A percentile compares a stretch with the other conserved stretches of the same genome.
Conservation (phyloP, 2,797 vertebrate species). For the Labeo calbasu region DNA sequence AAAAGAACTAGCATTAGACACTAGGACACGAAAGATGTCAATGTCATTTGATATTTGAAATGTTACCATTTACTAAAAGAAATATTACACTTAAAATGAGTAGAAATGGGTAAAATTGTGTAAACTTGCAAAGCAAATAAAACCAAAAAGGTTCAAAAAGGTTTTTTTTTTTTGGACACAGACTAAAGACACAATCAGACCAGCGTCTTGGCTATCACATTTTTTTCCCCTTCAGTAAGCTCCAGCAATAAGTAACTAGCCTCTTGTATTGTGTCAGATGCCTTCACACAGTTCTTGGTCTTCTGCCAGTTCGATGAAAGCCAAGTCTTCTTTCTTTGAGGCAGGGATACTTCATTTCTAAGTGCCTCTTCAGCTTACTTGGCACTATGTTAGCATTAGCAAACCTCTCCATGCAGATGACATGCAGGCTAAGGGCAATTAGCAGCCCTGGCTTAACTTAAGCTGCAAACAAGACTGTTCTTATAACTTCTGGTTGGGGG, state of each 20-base stretch:
- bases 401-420: slow-evolving; percentile 16
- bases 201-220: not conserved
- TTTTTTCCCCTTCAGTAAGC: not conserved
- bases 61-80: too few species aligned
- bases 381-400: slow-evolving; percentile 24
- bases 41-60: not conserved
- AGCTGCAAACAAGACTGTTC: slow-evolving; percentile 13
- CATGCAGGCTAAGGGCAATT: slow-evolving; percentile 16
- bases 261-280: slow-evolving; percentile 9
- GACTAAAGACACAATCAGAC: not conserved
- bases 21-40: not conserved
- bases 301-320: slow-evolving; percentile 24
- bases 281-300: slow-evolving; percentile 12
- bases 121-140: not conserved
- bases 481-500: not conserved
- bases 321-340: slow-evolving; percentile 22
- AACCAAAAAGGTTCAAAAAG: not conserved
- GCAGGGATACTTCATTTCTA: slow-evolving; percentile 24
- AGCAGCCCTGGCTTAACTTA: not conserved
- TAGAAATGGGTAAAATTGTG: not conserved
- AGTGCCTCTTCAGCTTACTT: slow-evolving; percentile 36
- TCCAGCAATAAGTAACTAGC: slow-evolving; percentile 28
- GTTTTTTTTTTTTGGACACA: not conserved
- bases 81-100: not conserved
- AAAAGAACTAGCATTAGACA: not conserved